Conservation (phyloP, 2,888 invertebrate species). For the Actias luna region DNA sequence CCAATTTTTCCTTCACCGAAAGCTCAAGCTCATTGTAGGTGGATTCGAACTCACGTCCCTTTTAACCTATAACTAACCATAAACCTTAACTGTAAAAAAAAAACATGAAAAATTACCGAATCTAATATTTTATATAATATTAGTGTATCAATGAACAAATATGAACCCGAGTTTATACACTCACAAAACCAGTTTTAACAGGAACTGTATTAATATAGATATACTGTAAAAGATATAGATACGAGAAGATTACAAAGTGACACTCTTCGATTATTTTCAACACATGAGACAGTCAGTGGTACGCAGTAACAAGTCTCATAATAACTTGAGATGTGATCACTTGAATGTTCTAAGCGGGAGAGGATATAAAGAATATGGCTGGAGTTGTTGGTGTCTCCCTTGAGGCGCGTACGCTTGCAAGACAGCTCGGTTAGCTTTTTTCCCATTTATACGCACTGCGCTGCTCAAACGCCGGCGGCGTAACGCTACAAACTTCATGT, state of each 20-base stretch:
- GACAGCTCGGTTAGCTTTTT: background rate
- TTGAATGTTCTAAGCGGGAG: slow-evolving; percentile 25
- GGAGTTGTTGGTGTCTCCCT: slow-evolving; percentile 32
- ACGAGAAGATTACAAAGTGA: background rate
- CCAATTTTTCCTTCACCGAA: no score
- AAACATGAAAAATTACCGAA: no score
- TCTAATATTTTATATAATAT: no score
- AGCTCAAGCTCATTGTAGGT: no score
- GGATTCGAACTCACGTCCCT: no score
- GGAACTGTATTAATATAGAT: no score
- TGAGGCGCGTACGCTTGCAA: slow-evolving; percentile 32
- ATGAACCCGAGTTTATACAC: no score
- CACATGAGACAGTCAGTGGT: background rate
- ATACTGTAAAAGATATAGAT: no score
- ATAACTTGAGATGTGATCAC: slow-evolving; percentile 7
- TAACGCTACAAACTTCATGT: background rate
- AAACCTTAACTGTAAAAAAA: no score
- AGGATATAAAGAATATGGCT: slow-evolving; percentile 32
- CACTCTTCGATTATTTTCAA: background rate
- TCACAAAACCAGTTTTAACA: no score
- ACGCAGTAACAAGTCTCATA: background rate
- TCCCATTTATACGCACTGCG: slow-evolving; percentile 4
- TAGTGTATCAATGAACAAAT: no score
- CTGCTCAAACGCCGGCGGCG: background rate
- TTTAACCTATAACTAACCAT: no score